Percentiles rank a stretch among this genome's conserved stretches.
Conservation (phyloP, 2,113 vertebrate species). For the Aepyceros melampus region DNA sequence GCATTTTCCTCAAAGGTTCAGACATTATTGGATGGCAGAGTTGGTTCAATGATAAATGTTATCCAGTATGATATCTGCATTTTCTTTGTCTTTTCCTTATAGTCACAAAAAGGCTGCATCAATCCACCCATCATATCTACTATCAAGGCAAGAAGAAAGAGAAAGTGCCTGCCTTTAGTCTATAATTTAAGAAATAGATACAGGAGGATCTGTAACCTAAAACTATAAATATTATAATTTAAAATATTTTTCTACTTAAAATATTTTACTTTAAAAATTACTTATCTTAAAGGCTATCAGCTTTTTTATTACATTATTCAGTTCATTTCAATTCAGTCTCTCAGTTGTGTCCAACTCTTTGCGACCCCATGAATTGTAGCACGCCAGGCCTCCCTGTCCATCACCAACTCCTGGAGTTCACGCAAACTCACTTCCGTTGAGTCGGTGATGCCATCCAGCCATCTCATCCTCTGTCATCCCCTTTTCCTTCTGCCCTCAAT, state of each 20-base stretch:
- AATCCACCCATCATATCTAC: background rate
- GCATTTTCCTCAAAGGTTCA: background rate
- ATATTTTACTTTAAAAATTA: background rate
- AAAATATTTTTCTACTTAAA: background rate
- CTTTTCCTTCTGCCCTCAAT: no score
- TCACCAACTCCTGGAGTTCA: no score
- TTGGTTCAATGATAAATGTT: background rate
- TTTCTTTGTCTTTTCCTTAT: background rate
- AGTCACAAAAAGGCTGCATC: background rate
- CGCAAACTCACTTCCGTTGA: no score
- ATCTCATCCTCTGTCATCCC: no score
- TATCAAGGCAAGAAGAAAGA: background rate
- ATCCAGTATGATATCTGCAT: background rate
- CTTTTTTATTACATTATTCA: background rate
- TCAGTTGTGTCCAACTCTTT: accelerated
- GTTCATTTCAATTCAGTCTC: no score
- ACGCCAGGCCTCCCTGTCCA: no score
- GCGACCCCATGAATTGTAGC: accelerated
- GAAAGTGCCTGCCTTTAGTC: background rate
- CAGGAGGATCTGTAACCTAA: background rate
- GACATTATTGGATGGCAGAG: background rate
- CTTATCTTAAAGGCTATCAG: background rate
- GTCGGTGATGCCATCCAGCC: no score
- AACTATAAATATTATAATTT: background rate
- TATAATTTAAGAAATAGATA: background rate